phyloP scores from a whole-genome alignment of 2,888 invertebrate species.

The Drosophila niveifrons region DNA sequence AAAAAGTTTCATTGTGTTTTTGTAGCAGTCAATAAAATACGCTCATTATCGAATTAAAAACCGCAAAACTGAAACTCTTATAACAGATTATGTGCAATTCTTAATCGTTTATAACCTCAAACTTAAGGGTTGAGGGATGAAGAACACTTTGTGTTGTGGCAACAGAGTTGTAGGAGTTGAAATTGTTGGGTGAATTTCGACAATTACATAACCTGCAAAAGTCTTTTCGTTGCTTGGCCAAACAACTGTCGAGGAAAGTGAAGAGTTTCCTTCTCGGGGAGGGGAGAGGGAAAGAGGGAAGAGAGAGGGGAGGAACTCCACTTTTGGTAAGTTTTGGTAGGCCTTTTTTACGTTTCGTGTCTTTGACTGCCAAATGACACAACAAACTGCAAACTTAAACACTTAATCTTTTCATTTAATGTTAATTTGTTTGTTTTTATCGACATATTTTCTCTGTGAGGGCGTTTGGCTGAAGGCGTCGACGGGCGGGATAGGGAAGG shows the following conservation, averaged over 20 bases:
- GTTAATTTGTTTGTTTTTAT: slow-evolving; percentile 81
- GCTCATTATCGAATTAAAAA: not conserved
- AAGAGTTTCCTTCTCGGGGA: not conserved
- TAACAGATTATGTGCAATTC: slow-evolving; percentile 3
- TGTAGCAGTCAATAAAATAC: not conserved
- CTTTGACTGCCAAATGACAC: slow-evolving; percentile 46
- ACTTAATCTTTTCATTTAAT: slow-evolving; percentile 82
- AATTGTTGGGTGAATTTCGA: slow-evolving; percentile 36
- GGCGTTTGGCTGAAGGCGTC: slow-evolving; percentile 20
- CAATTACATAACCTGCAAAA: slow-evolving; percentile 60
- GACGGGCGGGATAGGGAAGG: not conserved
- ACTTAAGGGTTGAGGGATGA: not conserved
- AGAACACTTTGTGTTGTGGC: slow-evolving; percentile 11
- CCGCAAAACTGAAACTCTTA: slow-evolving; percentile 2
- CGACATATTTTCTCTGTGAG: slow-evolving; percentile 72
- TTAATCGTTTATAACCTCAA: slow-evolving; percentile 11
- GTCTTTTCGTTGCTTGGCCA: slow-evolving; percentile 30
- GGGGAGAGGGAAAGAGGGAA: no score
- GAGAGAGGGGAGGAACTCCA: not conserved
- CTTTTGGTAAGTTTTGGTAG: not conserved
- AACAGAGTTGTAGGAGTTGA: not conserved
- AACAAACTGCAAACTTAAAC: slow-evolving; percentile 78
- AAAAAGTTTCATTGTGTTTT: not conserved
- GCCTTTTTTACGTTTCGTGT: slow-evolving; percentile 37
- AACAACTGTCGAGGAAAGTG: slow-evolving; percentile 8